phyloP scores from a whole-genome alignment of 1,140 invertebrate genomes.

The Nephila pilipes region DNA sequence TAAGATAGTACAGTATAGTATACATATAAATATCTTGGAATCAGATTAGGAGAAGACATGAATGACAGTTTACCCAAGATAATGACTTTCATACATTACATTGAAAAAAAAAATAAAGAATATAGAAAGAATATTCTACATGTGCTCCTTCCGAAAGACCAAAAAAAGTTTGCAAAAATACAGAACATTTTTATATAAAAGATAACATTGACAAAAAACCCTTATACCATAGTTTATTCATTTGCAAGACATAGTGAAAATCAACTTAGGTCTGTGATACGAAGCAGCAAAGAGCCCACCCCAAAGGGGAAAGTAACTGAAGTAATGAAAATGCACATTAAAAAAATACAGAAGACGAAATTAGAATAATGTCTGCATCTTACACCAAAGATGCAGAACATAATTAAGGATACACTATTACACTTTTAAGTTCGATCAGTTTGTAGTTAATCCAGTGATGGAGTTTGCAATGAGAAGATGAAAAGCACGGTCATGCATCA shows the following conservation, averaged over 20 bases:
- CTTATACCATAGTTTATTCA: constrained; percentile 12
- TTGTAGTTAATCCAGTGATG: not conserved
- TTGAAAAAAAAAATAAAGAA: constrained; percentile 47
- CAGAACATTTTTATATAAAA: constrained; percentile 57
- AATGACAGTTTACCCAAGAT: not conserved
- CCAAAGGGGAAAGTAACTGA: not conserved
- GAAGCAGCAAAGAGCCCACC: constrained; percentile 56
- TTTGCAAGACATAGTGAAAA: not conserved
- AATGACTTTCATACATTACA: not conserved
- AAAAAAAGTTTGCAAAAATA: constrained; percentile 73
- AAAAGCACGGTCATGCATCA: not conserved
- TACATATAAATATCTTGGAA: not conserved
- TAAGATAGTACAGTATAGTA: not conserved
- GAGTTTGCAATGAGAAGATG: not conserved
- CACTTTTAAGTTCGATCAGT: not conserved
- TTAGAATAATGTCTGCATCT: not conserved
- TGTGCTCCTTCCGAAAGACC: constrained; percentile 27
- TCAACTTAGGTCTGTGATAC: constrained; percentile 75
- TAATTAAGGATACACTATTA: not conserved
- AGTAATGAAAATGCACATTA: not conserved
- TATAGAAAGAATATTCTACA: not conserved
- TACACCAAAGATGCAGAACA: not conserved
- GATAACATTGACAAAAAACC: constrained; percentile 43
- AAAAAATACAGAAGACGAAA: not conserved
- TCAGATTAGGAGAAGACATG: not conserved